A percentile compares a stretch with the other conserved stretches of the same genome.
Evolutionary conservation across 2,797 vertebrate species (phyloP).

Genomic region (Poeciliopsis gracilis): DNA sequence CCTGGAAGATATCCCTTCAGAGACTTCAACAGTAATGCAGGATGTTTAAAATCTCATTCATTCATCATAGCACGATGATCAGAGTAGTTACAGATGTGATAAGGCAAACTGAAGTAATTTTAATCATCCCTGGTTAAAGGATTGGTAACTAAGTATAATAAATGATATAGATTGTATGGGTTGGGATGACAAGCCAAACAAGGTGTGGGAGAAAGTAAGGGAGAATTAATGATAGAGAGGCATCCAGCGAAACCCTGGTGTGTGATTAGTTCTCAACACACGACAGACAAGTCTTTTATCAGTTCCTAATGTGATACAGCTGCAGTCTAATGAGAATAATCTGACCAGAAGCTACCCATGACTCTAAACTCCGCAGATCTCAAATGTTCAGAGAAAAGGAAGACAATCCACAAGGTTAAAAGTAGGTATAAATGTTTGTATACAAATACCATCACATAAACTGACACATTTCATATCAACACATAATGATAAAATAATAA

Average conservation of each 20-base stretch:
- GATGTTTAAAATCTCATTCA: conserved; percentile 49
- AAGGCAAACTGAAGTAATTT: conserved; percentile 35
- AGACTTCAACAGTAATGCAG: conserved; percentile 29
- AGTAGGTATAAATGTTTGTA: neutral
- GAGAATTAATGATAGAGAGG: conserved; percentile 63
- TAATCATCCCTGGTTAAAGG: conserved; percentile 36
- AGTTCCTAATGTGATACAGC: conserved; percentile 80
- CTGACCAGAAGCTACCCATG: conserved; percentile 36
- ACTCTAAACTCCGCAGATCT: conserved; percentile 51
- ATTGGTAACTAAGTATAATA: conserved; percentile 45
- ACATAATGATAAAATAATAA: too few species aligned
- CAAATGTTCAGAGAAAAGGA: neutral
- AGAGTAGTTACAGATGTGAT: conserved; percentile 37
- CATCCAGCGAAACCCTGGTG: conserved; percentile 60
- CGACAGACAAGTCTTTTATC: conserved; percentile 79
- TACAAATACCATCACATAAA: neutral
- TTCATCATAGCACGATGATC: conserved; percentile 47
- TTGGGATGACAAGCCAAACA: conserved; percentile 62
- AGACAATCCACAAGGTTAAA: neutral
- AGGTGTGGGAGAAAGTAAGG: conserved; percentile 53
- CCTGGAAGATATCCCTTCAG: conserved; percentile 31
- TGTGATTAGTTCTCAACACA: conserved; percentile 77
- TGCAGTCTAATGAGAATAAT: conserved; percentile 74
- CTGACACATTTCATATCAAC: neutral
- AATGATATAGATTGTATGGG: conserved; percentile 43